Percentiles rank a stretch among this genome's conserved stretches.
Evolutionary conservation across 2,797 vertebrate genomes (phyloP).

Genomic region (Mus minutoides): DNA sequence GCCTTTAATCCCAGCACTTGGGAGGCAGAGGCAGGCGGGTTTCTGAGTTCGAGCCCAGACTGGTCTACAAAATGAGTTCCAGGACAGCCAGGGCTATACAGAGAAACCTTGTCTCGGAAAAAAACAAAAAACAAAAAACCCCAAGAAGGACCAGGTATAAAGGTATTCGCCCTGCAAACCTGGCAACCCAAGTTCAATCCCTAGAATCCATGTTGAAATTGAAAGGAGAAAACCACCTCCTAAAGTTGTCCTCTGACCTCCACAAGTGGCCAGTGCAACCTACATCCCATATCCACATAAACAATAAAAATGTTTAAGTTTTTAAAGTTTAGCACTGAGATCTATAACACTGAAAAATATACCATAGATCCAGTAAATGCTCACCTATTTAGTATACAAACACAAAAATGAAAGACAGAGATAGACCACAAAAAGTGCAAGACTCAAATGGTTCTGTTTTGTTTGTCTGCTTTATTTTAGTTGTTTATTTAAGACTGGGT

Average conservation of each 20-base stretch:
- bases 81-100: too few species aligned
- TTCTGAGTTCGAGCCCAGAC: too few species aligned
- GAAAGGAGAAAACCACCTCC: not conserved
- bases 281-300: not conserved
- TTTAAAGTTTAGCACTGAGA: not conserved
- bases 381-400: conserved; percentile 21
- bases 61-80: too few species aligned
- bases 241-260: not conserved
- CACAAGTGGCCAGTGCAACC: not conserved
- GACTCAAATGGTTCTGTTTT: not conserved
- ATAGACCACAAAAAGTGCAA: conserved; percentile 26
- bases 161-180: not conserved
- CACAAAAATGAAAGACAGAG: not conserved
- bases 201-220: not conserved
- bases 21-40: too few species aligned
- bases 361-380: not conserved
- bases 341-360: conserved; percentile 45
- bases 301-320: not conserved
- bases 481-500: not conserved
- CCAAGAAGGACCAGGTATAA: not conserved
- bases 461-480: too few species aligned
- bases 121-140: not conserved
- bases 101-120: too few species aligned
- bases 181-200: not conserved
- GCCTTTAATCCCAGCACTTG: too few species aligned